Evolutionary conservation across 2,113 vertebrate genomes (phyloP).

Genomic region (Catharus minimus): DNA sequence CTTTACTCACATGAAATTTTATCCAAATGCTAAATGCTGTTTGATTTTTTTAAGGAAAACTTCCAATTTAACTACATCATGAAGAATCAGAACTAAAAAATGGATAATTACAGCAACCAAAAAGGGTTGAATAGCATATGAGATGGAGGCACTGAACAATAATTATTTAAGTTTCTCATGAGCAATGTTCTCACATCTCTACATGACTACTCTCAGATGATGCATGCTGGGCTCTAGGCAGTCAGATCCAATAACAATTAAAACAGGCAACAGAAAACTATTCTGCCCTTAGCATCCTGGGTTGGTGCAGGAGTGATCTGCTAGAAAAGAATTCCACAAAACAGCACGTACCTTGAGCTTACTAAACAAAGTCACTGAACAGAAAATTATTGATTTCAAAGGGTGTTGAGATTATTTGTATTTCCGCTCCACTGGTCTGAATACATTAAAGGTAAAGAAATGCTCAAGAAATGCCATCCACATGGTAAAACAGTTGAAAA

Average conservation of each 20-base stretch:
- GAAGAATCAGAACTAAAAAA: neutral
- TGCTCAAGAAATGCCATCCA: neutral
- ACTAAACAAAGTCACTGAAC: neutral
- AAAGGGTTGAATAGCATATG: neutral
- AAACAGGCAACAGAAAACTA: accelerated
- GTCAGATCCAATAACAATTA: slow-evolving; percentile 38
- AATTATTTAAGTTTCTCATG: neutral
- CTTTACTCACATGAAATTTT: neutral
- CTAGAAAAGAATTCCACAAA: neutral
- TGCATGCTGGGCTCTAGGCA: neutral
- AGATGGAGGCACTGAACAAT: neutral
- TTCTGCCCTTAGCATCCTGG: neutral
- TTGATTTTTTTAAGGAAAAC: accelerated
- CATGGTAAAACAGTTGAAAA: neutral
- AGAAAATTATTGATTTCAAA: neutral
- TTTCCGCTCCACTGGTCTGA: neutral
- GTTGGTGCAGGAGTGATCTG: neutral
- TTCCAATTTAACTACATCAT: neutral
- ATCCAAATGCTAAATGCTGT: neutral
- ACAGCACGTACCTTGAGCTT: neutral
- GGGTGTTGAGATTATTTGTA: neutral
- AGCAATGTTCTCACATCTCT: neutral
- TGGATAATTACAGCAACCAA: neutral
- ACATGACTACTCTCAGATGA: neutral
- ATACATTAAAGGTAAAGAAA: neutral